Evolutionary conservation across 1,140 invertebrate genomes (phyloP).

Genomic region (Latrodectus geometricus): DNA sequence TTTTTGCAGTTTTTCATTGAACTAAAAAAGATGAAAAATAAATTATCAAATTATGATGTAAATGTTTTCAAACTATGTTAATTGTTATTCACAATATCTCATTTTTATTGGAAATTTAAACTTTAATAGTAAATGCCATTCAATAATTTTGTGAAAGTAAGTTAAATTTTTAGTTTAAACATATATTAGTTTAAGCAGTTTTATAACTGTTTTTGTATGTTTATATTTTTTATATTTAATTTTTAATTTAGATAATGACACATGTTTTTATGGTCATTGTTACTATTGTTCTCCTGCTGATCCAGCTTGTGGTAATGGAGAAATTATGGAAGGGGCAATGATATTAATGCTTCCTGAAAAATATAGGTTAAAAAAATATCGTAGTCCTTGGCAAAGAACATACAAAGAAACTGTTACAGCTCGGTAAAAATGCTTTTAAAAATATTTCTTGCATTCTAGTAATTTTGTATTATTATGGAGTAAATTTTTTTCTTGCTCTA

Average conservation of each 20-base stretch:
- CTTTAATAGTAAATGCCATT: no score
- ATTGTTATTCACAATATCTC: no score
- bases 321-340: slow-evolving; percentile 82
- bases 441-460: not conserved
- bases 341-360: slow-evolving; percentile 83
- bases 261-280: slow-evolving; percentile 91
- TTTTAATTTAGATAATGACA: slow-evolving; percentile 65
- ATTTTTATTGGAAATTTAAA: no score
- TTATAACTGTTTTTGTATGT: no score
- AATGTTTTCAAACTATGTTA: no score
- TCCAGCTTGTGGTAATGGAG: slow-evolving; percentile 81
- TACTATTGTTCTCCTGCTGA: slow-evolving; percentile 86
- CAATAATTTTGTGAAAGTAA: no score
- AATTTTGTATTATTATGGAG: not conserved
- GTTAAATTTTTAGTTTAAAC: no score
- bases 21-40: no score
- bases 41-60: no score
- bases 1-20: no score
- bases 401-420: slow-evolving; percentile 82
- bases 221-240: no score
- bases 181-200: no score
- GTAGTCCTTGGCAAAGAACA: slow-evolving; percentile 89
- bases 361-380: slow-evolving; percentile 75
- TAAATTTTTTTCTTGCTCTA: not conserved
- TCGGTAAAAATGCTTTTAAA: slow-evolving; percentile 66